Evolutionary conservation across 2,888 invertebrate genomes (phyloP).

Genomic region (Halictus quadricinctus): DNA sequence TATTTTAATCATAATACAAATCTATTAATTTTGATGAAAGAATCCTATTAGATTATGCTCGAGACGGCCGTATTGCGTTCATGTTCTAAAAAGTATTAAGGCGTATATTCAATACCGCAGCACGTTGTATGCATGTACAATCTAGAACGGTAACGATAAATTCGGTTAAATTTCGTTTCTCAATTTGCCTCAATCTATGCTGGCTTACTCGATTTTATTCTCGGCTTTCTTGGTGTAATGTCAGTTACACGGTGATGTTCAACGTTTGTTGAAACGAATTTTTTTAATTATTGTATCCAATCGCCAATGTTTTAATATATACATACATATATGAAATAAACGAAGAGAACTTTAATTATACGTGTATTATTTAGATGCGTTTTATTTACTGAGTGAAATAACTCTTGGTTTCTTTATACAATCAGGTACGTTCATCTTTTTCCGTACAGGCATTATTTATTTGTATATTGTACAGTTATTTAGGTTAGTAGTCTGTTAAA

Average conservation of each 20-base stretch:
- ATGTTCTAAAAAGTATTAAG: background rate
- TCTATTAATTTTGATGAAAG: background rate
- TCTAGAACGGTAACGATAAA: constrained; percentile 32
- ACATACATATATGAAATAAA: constrained; percentile 28
- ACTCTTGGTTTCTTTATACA: constrained; percentile 24
- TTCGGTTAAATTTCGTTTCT: constrained; percentile 41
- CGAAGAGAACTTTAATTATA: constrained; percentile 29
- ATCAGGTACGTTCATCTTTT: constrained; percentile 50
- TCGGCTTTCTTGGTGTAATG: constrained; percentile 43
- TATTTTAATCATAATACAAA: background rate
- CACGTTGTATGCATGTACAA: background rate
- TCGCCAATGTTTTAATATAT: constrained; percentile 34
- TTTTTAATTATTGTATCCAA: constrained; percentile 38
- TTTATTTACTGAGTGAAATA: constrained; percentile 39
- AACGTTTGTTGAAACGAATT: constrained; percentile 34
- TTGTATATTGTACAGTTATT: constrained; percentile 11
- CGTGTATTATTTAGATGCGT: constrained; percentile 41
- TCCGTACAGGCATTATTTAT: constrained; percentile 32
- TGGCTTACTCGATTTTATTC: constrained; percentile 42
- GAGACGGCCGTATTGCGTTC: background rate
- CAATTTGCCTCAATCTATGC: constrained; percentile 37
- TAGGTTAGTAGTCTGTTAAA: background rate
- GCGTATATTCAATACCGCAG: background rate
- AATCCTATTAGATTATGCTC: background rate
- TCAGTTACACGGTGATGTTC: constrained; percentile 51